Evolutionary conservation across 2,888 invertebrate species (phyloP).

Genomic region (Hermaeophaga mercurialis): DNA sequence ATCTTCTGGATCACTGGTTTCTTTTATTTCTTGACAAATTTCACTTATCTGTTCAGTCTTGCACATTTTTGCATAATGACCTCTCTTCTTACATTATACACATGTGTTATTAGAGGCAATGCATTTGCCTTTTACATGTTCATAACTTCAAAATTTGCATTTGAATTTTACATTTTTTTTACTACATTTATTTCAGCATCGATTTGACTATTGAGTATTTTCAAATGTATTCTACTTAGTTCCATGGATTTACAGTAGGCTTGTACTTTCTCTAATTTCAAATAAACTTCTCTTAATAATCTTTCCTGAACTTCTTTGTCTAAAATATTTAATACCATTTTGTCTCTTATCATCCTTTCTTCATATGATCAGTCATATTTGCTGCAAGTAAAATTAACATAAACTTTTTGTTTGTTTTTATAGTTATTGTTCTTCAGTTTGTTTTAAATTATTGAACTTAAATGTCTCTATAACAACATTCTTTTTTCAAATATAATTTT

Average conservation of each 20-base stretch:
- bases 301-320: conserved; percentile 17
- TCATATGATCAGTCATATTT: conserved; percentile 1
- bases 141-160: conserved; percentile 15
- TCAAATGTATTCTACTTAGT: conserved; percentile 14
- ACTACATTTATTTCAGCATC: conserved; percentile 8
- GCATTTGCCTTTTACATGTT: conserved; percentile 12
- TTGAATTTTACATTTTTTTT: conserved; percentile 5
- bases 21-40: background rate
- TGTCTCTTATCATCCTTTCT: conserved; percentile 16
- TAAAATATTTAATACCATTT: background rate
- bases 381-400: too few relatives aligned
- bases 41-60: background rate
- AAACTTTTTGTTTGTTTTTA: conserved; percentile 12
- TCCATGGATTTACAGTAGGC: conserved; percentile 15
- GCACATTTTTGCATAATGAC: conserved; percentile 16
- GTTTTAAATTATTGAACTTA: conserved; percentile 28
- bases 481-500: conserved; percentile 28
- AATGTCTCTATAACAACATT: conserved; percentile 29
- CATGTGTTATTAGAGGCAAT: conserved; percentile 22
- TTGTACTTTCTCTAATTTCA: conserved; percentile 17
- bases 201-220: background rate
- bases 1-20: background rate
- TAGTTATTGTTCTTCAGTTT: conserved; percentile 19
- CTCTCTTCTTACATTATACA: conserved; percentile 7
- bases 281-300: conserved; percentile 14